A percentile compares a stretch with the other conserved stretches of the same genome.
Evolutionary conservation across 2,797 vertebrate species (phyloP).

Genomic region (Fringilla coelebs): DNA sequence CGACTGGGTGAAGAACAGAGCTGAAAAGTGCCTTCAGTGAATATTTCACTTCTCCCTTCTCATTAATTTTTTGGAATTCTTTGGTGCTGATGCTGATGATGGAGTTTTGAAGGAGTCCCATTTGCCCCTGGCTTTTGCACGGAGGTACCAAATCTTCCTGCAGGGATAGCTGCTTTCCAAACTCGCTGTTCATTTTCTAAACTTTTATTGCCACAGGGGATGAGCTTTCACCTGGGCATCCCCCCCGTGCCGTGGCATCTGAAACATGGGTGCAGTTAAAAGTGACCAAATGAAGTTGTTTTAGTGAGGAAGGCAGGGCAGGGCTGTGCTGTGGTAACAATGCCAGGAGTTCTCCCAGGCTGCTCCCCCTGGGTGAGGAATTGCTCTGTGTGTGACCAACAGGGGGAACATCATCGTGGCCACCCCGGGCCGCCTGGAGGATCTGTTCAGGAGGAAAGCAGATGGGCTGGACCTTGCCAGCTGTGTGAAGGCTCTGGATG

Average conservation of each 20-base stretch:
- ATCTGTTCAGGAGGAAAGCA: constrained; percentile 91
- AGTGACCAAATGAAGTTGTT: background rate
- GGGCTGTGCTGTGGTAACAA: background rate
- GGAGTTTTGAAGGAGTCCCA: background rate
- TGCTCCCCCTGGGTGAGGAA: background rate
- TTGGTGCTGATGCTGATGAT: background rate
- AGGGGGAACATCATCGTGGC: constrained; percentile 93
- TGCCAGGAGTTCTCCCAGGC: fast-evolving
- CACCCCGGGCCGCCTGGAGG: constrained; percentile 92
- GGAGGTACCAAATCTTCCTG: background rate
- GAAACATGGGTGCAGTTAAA: background rate
- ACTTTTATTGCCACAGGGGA: background rate
- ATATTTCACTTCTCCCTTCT: background rate
- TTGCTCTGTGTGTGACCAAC: background rate
- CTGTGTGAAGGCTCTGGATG: constrained; percentile 86
- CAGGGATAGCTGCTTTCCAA: background rate
- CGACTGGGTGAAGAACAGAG: background rate
- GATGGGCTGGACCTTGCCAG: constrained; percentile 88
- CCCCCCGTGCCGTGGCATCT: fast-evolving
- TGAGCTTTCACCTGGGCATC: background rate
- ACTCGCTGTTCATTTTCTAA: background rate
- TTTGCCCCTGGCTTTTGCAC: background rate
- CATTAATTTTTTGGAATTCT: background rate
- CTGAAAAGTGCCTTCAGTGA: background rate
- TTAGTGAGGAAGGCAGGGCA: background rate